Base-by-base conservation (phyloP, 1,140 invertebrate genomes). In the Achroia grisella region DNA sequence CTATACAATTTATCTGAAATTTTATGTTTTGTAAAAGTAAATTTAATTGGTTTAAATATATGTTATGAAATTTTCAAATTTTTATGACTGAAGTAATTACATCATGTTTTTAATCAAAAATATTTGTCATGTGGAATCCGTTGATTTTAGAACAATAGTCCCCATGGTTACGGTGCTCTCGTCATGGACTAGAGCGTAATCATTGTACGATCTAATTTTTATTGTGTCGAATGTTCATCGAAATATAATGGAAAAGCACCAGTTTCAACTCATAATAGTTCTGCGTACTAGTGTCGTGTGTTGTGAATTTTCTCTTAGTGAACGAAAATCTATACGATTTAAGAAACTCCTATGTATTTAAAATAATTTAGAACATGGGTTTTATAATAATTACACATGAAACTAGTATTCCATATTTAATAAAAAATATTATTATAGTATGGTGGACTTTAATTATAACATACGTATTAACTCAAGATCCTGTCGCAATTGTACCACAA, bases 161-260 rank as follows among this genome's bases (percentile, higher is more conserved):
- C 47, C 42, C 45, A 52, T 57, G 52, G 64, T 76, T 67, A 64
- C 65, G 63, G 48, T 63, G 52, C 50, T 55, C 59, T 62, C 77
- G 80, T 76, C 68, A 80, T 63, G 80, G 66, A 35, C 65, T 57
- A 51, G 39, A 63, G 74, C 62, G 55, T 66, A 70, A 69, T 67
- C 75, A 79, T 79, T 81, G 77, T 79, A 54, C 52, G 48, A 71
- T 65, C 54, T 71, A 56, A 61, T 62, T 72, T 71, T 62, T 54
- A 64, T 66, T 76, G 62, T 70, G 54, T 59, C 58, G 52, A 62
- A 67, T 61, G 57, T 62, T 37, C 14, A 23, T 37, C 35, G 13
- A 37, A 37, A 37, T 37, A 37, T 37, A 37, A 37, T 37, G 35
- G 35, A 37, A 23, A 23, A 23, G 13, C 17, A 17, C 35, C 35